Evolutionary conservation across 2,797 vertebrate genomes (phyloP).

Genomic region (Moxostoma hubbsi): DNA sequence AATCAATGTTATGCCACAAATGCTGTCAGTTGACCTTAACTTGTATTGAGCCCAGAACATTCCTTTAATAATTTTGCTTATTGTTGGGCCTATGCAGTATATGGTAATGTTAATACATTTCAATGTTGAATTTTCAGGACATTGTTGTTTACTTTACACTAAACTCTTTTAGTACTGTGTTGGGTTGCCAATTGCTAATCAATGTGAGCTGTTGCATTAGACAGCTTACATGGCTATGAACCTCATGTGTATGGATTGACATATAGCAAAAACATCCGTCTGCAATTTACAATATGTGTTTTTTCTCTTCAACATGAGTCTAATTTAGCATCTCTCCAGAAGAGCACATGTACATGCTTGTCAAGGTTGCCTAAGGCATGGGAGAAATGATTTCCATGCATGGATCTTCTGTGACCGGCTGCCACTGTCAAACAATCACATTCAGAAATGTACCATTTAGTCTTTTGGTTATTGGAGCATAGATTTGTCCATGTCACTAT

Average conservation of each 20-base stretch:
- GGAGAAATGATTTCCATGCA: slow-evolving; percentile 74
- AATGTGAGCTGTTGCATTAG: too few relatives aligned
- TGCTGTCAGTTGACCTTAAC: too few relatives aligned
- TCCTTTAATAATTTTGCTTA: too few relatives aligned
- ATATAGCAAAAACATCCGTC: not conserved
- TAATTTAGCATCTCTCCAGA: not conserved
- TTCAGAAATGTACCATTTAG: slow-evolving; percentile 64
- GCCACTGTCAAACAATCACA: slow-evolving; percentile 66
- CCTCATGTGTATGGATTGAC: not conserved
- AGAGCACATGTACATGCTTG: not conserved
- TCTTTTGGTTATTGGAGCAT: slow-evolving; percentile 20
- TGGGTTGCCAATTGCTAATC: too few relatives aligned
- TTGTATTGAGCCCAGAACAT: too few relatives aligned
- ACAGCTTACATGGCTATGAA: not conserved
- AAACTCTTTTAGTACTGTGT: too few relatives aligned
- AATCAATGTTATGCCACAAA: too few relatives aligned
- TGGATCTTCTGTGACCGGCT: slow-evolving; percentile 54
- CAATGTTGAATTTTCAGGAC: too few relatives aligned
- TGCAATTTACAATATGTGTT: not conserved
- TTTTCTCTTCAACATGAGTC: not conserved
- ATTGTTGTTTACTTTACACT: too few relatives aligned
- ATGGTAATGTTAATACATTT: too few relatives aligned
- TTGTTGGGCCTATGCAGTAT: too few relatives aligned
- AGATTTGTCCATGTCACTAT: slow-evolving; percentile 31
- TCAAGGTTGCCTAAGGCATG: slow-evolving; percentile 66